Percentiles rank a stretch among this genome's conserved stretches.
Conservation (phyloP, 2,888 invertebrate genomes). For the Eristalis pertinax region DNA sequence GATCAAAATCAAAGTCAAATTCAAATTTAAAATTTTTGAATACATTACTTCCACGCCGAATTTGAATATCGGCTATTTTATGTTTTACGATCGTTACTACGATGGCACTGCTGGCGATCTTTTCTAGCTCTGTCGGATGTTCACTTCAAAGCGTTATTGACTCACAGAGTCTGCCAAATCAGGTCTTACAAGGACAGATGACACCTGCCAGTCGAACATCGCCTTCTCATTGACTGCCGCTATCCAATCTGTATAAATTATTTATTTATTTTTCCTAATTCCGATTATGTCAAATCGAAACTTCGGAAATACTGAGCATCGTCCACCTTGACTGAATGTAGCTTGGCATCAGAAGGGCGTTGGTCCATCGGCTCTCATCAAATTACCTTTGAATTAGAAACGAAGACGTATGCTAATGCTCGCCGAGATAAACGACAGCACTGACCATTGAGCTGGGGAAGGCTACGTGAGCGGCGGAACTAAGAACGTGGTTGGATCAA, state of each 20-base stretch:
- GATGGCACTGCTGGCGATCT: background rate
- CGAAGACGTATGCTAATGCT: background rate
- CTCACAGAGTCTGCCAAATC: background rate
- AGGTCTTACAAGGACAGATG: constrained; percentile 15
- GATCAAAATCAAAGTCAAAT: background rate
- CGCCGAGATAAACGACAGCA: too few relatives aligned
- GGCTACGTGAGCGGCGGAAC: background rate
- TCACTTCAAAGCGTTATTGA: background rate
- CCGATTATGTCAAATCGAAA: background rate
- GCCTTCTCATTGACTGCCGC: constrained; percentile 4
- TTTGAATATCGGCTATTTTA: background rate
- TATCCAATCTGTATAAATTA: constrained; percentile 14
- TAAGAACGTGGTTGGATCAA: background rate
- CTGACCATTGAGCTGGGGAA: background rate
- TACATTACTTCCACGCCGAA: background rate
- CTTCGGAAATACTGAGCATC: background rate
- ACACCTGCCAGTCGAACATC: background rate
- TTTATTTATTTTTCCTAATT: background rate
- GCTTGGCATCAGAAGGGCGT: background rate
- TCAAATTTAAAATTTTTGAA: background rate
- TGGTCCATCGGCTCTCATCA: background rate
- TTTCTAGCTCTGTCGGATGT: background rate
- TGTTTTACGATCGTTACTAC: background rate
- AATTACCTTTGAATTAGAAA: background rate
- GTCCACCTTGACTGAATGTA: background rate